phyloP scores from a whole-genome alignment of 2,888 invertebrate species.

The Rhaphigaster nebulosa region DNA sequence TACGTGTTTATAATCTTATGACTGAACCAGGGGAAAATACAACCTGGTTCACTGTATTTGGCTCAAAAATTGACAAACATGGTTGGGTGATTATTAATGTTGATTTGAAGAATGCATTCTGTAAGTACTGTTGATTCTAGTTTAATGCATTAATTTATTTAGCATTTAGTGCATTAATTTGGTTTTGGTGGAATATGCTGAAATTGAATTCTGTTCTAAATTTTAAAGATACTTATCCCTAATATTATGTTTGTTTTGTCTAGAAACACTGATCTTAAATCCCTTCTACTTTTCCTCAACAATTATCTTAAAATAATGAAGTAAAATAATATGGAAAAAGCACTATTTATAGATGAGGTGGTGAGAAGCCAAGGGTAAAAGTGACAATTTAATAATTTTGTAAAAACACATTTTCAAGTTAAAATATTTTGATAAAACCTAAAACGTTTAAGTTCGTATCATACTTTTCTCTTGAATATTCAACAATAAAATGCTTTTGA shows the following conservation, averaged over 20 bases:
- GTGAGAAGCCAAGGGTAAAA: no score
- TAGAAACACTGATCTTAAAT: not conserved
- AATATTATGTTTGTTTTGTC: not conserved
- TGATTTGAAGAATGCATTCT: constrained; percentile 73
- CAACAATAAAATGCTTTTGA: no score
- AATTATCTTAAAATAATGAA: not conserved
- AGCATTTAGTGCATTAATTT: not conserved
- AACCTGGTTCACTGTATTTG: constrained; percentile 92
- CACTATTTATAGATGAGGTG: no score
- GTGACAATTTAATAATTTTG: no score
- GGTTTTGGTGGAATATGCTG: not conserved
- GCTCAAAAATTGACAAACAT: constrained; percentile 81
- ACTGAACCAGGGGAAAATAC: constrained; percentile 96
- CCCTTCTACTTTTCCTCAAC: not conserved
- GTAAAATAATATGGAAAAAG: no score
- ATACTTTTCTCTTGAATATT: no score
- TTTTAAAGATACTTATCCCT: no score
- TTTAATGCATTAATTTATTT: no score
- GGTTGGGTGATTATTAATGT: constrained; percentile 90
- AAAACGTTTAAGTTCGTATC: no score
- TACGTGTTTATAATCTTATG: constrained; percentile 90
- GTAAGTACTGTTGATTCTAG: constrained; percentile 68
- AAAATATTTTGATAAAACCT: no score
- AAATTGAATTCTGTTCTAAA: not conserved
- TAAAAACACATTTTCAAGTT: no score